phyloP scores from a whole-genome alignment of 2,113 vertebrate genomes.

The Dipodomys ordii region DNA sequence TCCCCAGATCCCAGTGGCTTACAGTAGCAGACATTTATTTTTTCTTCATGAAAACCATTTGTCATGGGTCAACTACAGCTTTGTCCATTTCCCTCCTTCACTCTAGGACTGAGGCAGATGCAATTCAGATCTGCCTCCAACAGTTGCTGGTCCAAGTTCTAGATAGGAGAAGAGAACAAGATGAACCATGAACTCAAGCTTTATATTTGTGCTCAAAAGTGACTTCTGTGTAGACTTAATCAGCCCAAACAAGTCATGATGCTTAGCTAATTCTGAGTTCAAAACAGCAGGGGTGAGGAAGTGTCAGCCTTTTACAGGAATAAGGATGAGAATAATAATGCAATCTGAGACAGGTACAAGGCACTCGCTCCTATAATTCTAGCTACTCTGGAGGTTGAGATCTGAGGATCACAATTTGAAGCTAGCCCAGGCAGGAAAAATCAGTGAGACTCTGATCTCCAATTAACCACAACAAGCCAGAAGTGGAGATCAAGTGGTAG shows the following conservation, averaged over 20 bases:
- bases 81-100: not conserved
- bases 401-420: no score
- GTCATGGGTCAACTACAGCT: not conserved
- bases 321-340: not conserved
- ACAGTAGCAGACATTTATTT: conserved; percentile 20
- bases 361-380: no score
- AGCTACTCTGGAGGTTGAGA: no score
- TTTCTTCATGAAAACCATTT: conserved; percentile 9
- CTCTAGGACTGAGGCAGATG: not conserved
- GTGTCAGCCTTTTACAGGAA: not conserved
- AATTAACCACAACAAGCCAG: no score
- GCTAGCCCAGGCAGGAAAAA: no score
- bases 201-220: conserved; percentile 42
- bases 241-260: conserved; percentile 20
- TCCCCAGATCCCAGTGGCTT: conserved; percentile 18
- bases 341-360: no score
- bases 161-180: conserved; percentile 5
- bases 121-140: not conserved
- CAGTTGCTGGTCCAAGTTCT: not conserved
- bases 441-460: no score
- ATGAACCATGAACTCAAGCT: not conserved
- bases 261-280: conserved; percentile 18
- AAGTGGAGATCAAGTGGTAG: no score
- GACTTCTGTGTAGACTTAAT: conserved; percentile 37
- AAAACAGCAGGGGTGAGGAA: not conserved